Conservation (phyloP, 2,113 vertebrate genomes). For the Eulemur rufifrons region DNA sequence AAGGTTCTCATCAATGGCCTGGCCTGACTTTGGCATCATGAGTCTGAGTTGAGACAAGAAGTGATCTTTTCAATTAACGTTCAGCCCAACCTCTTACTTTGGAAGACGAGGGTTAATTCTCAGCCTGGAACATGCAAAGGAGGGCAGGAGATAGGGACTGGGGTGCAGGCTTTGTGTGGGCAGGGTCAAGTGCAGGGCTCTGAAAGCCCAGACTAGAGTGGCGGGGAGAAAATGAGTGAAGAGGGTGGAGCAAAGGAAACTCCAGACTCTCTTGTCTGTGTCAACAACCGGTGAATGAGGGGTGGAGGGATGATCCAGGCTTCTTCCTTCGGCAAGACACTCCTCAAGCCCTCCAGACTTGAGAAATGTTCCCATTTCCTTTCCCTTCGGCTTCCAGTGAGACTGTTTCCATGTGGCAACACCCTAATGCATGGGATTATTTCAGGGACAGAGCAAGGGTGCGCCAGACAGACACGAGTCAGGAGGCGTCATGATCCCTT, state of each 20-base stretch:
- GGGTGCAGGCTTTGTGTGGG: background rate
- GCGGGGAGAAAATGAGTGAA: background rate
- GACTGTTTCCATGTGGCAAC: background rate
- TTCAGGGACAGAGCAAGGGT: background rate
- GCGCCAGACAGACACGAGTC: background rate
- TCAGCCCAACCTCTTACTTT: background rate
- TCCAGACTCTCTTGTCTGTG: background rate
- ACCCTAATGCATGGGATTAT: background rate
- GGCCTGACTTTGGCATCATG: background rate
- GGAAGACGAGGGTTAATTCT: background rate
- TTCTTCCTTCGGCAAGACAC: too few relatives aligned
- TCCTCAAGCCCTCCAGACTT: background rate
- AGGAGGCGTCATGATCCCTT: background rate
- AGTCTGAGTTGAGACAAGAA: background rate
- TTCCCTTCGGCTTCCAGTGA: background rate
- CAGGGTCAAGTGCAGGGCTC: background rate
- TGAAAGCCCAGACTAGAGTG: background rate
- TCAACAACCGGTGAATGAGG: too few relatives aligned
- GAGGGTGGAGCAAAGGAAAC: background rate
- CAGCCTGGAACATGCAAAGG: background rate
- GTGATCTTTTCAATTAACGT: background rate
- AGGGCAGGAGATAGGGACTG: background rate
- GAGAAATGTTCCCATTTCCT: background rate
- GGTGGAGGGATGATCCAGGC: too few relatives aligned
- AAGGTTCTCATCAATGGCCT: background rate